Conservation (phyloP, 2,113 vertebrate genomes). For the Oreocharis arfaki region DNA sequence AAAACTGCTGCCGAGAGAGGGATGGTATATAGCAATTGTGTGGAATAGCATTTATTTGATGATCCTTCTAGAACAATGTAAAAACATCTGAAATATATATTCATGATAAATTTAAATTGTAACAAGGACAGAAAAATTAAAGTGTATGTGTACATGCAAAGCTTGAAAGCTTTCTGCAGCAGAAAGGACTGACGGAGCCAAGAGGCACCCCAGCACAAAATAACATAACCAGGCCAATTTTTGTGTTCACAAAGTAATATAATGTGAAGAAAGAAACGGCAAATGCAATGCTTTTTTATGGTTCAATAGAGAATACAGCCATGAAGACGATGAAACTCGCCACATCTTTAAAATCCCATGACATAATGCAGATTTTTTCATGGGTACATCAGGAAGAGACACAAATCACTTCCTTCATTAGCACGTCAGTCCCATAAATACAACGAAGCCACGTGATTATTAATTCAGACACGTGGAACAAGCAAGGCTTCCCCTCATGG, state of each 20-base stretch:
- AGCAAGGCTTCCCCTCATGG: rapidly evolving
- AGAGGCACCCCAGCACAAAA: rapidly evolving
- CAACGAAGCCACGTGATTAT: rapidly evolving
- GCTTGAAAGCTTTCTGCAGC: rapidly evolving
- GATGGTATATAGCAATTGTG: rapidly evolving
- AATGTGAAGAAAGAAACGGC: rapidly evolving
- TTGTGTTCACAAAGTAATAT: neutral
- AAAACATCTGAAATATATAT: neutral
- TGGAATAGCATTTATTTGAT: too few species aligned
- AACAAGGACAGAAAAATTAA: neutral
- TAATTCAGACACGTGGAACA: too few species aligned
- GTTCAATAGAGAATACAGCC: neutral
- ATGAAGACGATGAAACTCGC: rapidly evolving
- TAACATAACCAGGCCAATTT: rapidly evolving
- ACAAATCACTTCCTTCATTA: neutral
- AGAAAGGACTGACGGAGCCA: rapidly evolving
- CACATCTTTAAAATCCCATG: neutral
- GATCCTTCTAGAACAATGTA: rapidly evolving
- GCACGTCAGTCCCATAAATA: rapidly evolving
- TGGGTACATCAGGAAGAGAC: neutral
- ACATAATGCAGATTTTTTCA: neutral
- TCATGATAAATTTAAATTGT: rapidly evolving
- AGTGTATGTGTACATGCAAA: rapidly evolving
- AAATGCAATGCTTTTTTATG: neutral
- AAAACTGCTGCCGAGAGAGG: neutral